Base-by-base conservation (phyloP, 2,797 vertebrate genomes). In the Tinamus major region DNA sequence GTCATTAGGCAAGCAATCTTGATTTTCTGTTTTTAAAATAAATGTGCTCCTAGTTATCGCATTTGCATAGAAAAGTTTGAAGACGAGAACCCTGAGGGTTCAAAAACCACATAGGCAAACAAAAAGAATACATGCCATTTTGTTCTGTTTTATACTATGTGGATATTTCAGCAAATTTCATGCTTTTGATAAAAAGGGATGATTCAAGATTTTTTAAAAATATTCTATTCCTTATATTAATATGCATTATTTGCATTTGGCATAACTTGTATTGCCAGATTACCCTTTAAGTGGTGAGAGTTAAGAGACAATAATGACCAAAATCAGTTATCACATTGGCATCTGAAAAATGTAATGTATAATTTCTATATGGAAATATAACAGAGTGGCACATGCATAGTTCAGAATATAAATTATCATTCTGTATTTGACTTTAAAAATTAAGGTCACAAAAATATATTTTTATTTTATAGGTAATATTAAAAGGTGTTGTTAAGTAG, bases 1-100 rank as follows among this genome's bases (percentile, higher is more conserved):
- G 5, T 41, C 14, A 35, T 61, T 71, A 44, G 8, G 23, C 41
- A 9, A 24, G 12, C 71, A 55, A 49, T 19, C 3, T 65, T 74
- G 49, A 39, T 64, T 76, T 91, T 84, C 23, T 9, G 42, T 80
- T 80, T 83, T n/a, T 75, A 39, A 81, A 3, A 35, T 20, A 75
- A 51, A 48, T 2, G 6, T 65, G 75, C 21, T 64, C 10, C 5
- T 49, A 41, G 63, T n/a, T 78, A 35, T 8, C 39, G 11, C 4
- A 24, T 42, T 69, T 72, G 4, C 53, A 27, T 16, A 72, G 68
- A 63, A 44, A 84, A 62, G 3, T 49, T 79, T 84, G 31, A 62
- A 63, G 51, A 70, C 10, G 9, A 70, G 1, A 59, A 2, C 8
- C 6, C 17, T 0, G 1, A 76, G 63, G 4, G 9, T 42, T 74